Conservation (phyloP, 1,140 invertebrate genomes). For the Anoplophora glabripennis region DNA sequence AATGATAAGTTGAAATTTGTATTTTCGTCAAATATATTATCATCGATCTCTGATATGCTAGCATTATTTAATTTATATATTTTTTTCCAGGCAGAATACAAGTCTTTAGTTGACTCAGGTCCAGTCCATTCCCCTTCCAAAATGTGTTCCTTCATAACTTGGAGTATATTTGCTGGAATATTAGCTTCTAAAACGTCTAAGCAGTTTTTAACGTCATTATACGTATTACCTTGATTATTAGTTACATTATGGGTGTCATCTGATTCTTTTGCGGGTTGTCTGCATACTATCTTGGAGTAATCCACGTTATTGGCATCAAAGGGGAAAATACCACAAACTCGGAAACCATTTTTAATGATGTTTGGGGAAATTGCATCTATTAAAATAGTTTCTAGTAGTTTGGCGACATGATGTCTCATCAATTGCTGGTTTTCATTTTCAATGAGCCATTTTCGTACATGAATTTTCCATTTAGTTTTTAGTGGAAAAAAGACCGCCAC, state of each 20-base stretch:
- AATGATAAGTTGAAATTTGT: too few relatives aligned
- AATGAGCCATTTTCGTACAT: background rate
- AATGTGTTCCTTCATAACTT: background rate
- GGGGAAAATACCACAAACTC: background rate
- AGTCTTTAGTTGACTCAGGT: background rate
- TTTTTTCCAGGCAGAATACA: too few relatives aligned
- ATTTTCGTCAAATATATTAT: too few relatives aligned
- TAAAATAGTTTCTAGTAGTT: background rate
- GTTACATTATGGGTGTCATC: background rate
- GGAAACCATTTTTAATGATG: slow-evolving; percentile 1
- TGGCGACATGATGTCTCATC: background rate
- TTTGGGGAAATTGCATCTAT: background rate
- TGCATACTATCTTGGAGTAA: slow-evolving; percentile 1
- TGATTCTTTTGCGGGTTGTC: background rate
- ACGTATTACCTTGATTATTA: background rate
- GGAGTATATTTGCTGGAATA: background rate
- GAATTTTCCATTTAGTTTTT: slow-evolving; percentile 14
- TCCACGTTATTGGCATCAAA: background rate
- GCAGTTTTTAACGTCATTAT: background rate
- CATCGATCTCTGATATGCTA: too few relatives aligned
- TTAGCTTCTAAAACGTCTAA: background rate
- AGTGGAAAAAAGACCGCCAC: slow-evolving; percentile 17
- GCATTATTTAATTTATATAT: too few relatives aligned
- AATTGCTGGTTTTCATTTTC: background rate
- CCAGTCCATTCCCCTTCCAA: background rate